Percentiles rank a stretch among this genome's conserved stretches.
Conservation (phyloP, 2,113 vertebrate species). For the Sciurus niger region DNA sequence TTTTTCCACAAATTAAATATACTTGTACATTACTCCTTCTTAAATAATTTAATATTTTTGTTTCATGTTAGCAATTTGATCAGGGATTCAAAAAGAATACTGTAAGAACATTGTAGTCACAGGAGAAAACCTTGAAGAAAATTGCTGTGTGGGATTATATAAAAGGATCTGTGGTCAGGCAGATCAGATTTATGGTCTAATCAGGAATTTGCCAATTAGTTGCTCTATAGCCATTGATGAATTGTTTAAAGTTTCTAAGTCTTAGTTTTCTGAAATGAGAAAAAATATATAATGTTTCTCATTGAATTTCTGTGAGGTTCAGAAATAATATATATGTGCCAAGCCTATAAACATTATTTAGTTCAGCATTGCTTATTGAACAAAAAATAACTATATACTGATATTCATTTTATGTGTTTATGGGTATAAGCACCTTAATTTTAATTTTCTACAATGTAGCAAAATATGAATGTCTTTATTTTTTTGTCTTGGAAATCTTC, state of each 20-base stretch:
- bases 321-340: background rate
- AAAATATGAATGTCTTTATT: conserved; percentile 14
- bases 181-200: background rate
- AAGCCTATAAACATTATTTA: background rate
- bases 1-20: background rate
- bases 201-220: background rate
- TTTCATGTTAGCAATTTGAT: background rate
- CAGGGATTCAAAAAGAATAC: background rate
- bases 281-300: background rate
- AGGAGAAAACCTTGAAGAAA: background rate
- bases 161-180: background rate
- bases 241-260: background rate
- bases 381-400: background rate
- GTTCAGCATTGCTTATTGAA: background rate
- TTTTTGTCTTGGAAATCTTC: background rate
- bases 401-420: background rate
- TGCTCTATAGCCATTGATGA: background rate
- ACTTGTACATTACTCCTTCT: fast-evolving
- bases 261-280: background rate
- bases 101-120: background rate
- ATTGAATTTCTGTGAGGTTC: conserved; percentile 16
- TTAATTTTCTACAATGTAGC: background rate
- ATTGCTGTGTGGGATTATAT: background rate
- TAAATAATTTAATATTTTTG: background rate
- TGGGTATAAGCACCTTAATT: background rate